Percentiles rank a stretch among this genome's conserved stretches.
These are phyloP conservation scores for Agrochola macilenta DNA, from an alignment of 2,888 invertebrate genomes.

Conservation along the genomic window DNA sequence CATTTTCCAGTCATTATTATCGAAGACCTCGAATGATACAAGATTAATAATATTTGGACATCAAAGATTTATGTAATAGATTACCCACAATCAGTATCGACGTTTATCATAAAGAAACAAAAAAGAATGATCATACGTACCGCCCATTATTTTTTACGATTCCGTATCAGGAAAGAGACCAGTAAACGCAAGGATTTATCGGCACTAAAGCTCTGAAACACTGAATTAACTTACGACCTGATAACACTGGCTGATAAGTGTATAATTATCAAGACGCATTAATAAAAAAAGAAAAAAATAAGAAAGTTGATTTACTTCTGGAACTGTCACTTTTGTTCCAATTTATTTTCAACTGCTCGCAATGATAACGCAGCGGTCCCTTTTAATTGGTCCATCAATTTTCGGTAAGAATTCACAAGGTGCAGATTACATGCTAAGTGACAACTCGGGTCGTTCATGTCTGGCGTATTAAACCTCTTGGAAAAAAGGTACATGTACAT, in stretches of 20 bases:
- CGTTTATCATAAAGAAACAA: conserved; percentile 38
- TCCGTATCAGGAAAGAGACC: conserved; percentile 38
- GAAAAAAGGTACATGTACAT: conserved; percentile 6
- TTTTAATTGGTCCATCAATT: conserved; percentile 70
- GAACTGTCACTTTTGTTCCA: conserved; percentile 50
- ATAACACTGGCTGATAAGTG: conserved; percentile 50
- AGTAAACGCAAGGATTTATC: conserved; percentile 53
- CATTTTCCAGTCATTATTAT: conserved; percentile 3
- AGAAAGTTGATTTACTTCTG: conserved; percentile 59
- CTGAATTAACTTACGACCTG: conserved; percentile 57
- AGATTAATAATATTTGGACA: conserved; percentile 20
- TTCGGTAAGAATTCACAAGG: conserved; percentile 53
- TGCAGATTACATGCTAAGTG: conserved; percentile 42
- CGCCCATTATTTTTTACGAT: conserved; percentile 45
- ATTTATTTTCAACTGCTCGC: conserved; percentile 46
- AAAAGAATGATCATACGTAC: conserved; percentile 40
- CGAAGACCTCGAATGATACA: conserved; percentile 12
- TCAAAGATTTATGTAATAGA: conserved; percentile 49
- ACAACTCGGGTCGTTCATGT: conserved; percentile 29
- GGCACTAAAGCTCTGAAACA: conserved; percentile 50
- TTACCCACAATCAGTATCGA: conserved; percentile 33
- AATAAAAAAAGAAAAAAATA: conserved; percentile 41
- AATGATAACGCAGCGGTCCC: conserved; percentile 50
- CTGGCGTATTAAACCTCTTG: conserved; percentile 18
- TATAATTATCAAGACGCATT: conserved; percentile 43